Percentiles rank a stretch among this genome's conserved stretches.
These are phyloP conservation scores for Caenorhabditis sp. DNA, from an alignment of 2,888 invertebrate genomes.

Conservation along the genomic window DNA sequence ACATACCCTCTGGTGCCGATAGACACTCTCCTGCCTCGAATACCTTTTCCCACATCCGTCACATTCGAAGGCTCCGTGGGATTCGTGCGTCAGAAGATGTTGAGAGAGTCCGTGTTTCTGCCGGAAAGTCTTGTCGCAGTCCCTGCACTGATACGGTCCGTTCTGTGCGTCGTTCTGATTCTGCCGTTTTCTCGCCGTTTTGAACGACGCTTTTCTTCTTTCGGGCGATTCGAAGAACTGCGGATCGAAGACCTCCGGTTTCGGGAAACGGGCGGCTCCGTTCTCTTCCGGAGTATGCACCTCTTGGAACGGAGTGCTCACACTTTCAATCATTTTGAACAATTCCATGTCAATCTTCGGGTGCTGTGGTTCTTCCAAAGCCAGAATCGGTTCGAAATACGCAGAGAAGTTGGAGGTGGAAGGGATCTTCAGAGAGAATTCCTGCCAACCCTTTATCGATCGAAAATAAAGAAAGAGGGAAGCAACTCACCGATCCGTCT, in stretches of 20 bases:
- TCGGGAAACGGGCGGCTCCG: neutral
- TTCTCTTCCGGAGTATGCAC: neutral
- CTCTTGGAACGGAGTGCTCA: slow-evolving; percentile 2
- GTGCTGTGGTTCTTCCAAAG: neutral
- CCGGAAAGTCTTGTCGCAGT: slow-evolving; percentile 43
- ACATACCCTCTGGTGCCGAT: slow-evolving; percentile 46
- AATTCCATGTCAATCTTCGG: slow-evolving; percentile 22
- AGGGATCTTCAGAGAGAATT: slow-evolving; percentile 17
- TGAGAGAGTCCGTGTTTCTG: slow-evolving; percentile 48
- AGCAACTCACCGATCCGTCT: slow-evolving; percentile 9
- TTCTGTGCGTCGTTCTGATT: neutral
- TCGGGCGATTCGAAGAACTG: slow-evolving; percentile 3
- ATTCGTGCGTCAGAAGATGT: slow-evolving; percentile 36
- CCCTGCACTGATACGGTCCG: slow-evolving; percentile 35
- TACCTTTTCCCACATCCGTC: slow-evolving; percentile 51
- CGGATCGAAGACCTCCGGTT: neutral
- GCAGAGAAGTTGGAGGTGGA: neutral
- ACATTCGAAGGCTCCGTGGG: slow-evolving; percentile 43
- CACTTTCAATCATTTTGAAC: slow-evolving; percentile 9
- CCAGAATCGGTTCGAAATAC: neutral
- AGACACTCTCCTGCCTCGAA: slow-evolving; percentile 48
- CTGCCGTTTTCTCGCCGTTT: slow-evolving; percentile 1
- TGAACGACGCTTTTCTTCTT: neutral
- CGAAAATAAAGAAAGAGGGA: neutral
- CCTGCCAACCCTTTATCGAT: neutral